Conservation (phyloP, 2,888 invertebrate genomes). For the Rotaria sp. region DNA sequence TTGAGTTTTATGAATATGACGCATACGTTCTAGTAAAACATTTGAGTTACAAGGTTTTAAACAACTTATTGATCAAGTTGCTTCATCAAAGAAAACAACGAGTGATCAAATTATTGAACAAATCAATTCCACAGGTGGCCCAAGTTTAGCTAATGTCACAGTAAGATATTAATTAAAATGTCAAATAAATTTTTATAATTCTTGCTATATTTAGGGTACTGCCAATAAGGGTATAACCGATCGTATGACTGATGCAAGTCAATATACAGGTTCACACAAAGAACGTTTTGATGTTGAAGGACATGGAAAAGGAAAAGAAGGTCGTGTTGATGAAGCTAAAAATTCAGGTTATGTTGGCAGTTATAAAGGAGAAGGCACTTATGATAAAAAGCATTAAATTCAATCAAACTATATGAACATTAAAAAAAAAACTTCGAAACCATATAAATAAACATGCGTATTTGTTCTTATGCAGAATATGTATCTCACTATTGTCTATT, state of each 20-base stretch:
- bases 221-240: conserved; percentile 36
- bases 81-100: conserved; percentile 30
- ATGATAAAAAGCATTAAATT: conserved; percentile 35
- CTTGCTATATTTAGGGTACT: background rate
- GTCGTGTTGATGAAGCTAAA: conserved; percentile 30
- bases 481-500: background rate
- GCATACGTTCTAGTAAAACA: conserved; percentile 35
- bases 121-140: conserved; percentile 33
- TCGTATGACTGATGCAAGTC: conserved; percentile 38
- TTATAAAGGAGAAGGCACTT: conserved; percentile 38
- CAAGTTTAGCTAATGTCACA: conserved; percentile 40
- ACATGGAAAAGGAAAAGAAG: conserved; percentile 37
- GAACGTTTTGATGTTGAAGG: conserved; percentile 37
- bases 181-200: background rate
- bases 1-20: background rate
- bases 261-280: conserved; percentile 41
- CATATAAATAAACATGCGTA: background rate
- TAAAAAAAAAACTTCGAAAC: background rate
- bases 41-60: conserved; percentile 39
- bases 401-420: background rate
- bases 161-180: conserved; percentile 8
- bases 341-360: conserved; percentile 39
- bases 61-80: conserved; percentile 36
- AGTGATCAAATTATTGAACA: conserved; percentile 29
- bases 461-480: background rate